Evolutionary conservation across 2,113 vertebrate species (phyloP).

Genomic region (Carollia perspicillata): DNA sequence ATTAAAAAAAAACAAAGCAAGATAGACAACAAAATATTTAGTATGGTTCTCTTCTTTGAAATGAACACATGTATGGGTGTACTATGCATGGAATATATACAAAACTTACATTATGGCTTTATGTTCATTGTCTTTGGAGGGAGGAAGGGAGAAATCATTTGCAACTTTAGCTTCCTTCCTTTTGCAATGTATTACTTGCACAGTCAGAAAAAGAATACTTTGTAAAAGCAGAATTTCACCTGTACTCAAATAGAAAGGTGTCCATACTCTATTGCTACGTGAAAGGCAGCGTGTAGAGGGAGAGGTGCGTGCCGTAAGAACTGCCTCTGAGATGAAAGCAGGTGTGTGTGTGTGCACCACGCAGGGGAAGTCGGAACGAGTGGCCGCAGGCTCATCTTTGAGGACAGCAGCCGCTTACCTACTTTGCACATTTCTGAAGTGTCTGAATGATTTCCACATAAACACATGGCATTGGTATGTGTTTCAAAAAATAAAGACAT

Average conservation of each 20-base stretch:
- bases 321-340: background rate
- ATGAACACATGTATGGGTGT: background rate
- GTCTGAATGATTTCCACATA: background rate
- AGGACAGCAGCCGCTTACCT: background rate
- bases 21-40: background rate
- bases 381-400: background rate
- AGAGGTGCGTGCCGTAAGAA: background rate
- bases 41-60: background rate
- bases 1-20: background rate
- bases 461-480: background rate
- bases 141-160: background rate
- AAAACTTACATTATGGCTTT: background rate
- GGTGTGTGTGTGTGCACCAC: background rate
- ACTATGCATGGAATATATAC: background rate
- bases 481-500: background rate
- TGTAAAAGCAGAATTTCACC: background rate
- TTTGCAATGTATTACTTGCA: background rate
- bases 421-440: background rate
- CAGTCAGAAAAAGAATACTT: background rate
- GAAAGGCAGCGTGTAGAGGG: background rate
- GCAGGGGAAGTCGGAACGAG: background rate
- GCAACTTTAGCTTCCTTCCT: background rate
- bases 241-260: background rate
- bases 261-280: background rate
- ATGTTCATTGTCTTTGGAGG: background rate